Conservation (phyloP, 2,113 vertebrate species). For the Vireo altiloquus region DNA sequence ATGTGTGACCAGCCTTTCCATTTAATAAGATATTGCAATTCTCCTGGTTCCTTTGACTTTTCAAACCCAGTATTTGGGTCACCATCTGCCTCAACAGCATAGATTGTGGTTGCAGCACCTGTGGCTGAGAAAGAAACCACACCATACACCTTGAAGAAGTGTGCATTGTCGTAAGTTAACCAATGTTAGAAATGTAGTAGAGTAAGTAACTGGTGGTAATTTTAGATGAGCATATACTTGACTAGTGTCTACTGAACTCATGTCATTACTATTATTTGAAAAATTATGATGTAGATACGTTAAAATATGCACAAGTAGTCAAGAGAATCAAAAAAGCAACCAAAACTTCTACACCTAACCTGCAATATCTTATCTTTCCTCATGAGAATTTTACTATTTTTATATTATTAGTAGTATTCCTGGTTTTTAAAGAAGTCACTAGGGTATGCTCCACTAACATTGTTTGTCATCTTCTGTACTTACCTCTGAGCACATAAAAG, state of each 20-base stretch:
- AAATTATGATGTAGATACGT: neutral
- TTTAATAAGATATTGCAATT: conserved; percentile 94
- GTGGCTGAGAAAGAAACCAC: conserved; percentile 75
- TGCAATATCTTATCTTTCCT: neutral
- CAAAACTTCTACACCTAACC: neutral
- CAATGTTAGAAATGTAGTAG: neutral
- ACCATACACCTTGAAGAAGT: neutral
- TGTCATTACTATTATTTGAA: neutral
- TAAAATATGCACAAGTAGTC: neutral
- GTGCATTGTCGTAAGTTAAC: neutral
- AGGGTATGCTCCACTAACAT: neutral
- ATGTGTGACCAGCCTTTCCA: conserved; percentile 99
- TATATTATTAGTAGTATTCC: neutral
- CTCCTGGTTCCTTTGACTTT: conserved; percentile 83
- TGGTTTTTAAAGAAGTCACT: neutral
- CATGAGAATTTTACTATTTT: neutral
- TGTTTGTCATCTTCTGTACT: neutral
- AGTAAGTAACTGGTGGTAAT: neutral
- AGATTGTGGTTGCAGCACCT: conserved; percentile 93
- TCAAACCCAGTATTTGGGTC: conserved; percentile 90
- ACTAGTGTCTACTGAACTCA: neutral
- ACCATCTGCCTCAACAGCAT: conserved; percentile 94
- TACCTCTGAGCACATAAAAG: neutral
- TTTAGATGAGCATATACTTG: neutral
- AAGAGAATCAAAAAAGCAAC: neutral